These are phyloP conservation scores for Crax fasciolata DNA, from an alignment of 2,797 vertebrate genomes.

Conservation along the genomic window DNA sequence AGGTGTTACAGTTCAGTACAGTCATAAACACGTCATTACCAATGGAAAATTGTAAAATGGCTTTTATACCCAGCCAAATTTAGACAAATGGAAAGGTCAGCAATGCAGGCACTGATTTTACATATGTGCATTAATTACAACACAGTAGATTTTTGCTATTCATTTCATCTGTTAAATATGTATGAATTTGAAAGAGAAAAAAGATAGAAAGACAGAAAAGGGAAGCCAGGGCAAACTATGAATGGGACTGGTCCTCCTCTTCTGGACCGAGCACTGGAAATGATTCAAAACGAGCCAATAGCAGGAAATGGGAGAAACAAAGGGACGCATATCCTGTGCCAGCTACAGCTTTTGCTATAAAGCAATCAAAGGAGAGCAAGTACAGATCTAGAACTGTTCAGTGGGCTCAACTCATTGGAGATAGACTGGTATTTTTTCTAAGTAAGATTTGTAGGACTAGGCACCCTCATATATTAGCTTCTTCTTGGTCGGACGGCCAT, in stretches of 20 bases:
- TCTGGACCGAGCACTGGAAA: conserved; percentile 24
- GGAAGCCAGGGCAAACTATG: conserved; percentile 5
- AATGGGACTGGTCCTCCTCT: background rate
- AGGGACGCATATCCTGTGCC: background rate
- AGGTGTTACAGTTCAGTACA: conserved; percentile 29
- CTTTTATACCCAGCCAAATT: conserved; percentile 75
- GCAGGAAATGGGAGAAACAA: background rate
- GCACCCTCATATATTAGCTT: background rate
- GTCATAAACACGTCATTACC: conserved; percentile 75
- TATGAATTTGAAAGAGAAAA: conserved; percentile 63
- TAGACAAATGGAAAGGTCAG: conserved; percentile 79
- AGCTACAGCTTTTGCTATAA: background rate
- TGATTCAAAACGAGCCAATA: background rate
- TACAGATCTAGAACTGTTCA: background rate
- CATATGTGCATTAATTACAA: conserved; percentile 80
- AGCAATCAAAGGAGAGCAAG: background rate
- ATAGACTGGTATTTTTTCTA: background rate
- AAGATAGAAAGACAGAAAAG: conserved; percentile 26
- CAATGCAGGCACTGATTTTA: conserved; percentile 77
- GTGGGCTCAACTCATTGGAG: background rate
- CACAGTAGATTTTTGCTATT: conserved; percentile 56
- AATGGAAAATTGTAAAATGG: conserved; percentile 70
- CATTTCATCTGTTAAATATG: conserved; percentile 56
- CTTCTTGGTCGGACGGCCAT: conserved; percentile 47
- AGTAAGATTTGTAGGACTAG: background rate